Conservation (phyloP, 2,113 vertebrate species). For the Leiothrix lutea region DNA sequence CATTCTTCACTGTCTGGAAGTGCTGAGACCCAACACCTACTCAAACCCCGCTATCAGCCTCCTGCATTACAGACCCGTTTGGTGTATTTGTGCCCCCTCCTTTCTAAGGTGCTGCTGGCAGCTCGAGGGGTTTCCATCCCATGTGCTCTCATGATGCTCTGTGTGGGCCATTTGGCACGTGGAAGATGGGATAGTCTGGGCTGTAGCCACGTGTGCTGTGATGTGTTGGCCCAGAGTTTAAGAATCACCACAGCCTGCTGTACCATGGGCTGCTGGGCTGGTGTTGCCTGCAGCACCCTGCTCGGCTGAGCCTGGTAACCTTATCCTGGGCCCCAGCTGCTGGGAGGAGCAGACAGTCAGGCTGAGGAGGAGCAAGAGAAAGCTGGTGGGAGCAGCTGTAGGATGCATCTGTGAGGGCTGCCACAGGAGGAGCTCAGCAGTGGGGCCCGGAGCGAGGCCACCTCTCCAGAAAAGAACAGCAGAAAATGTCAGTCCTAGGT, state of each 20-base stretch:
- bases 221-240: not conserved
- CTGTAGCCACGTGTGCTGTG: not conserved
- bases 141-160: not conserved
- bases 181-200: not conserved
- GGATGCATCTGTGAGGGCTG: not conserved
- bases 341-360: not conserved
- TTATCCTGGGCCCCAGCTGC: not conserved
- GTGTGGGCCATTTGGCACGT: not conserved
- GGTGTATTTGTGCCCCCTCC: slow-evolving; percentile 19
- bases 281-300: not conserved
- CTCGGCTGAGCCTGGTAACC: not conserved
- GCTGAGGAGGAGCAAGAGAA: not conserved
- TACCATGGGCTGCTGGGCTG: not conserved
- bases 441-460: not conserved
- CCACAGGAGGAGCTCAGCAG: not conserved
- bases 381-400: not conserved
- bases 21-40: slow-evolving; percentile 44
- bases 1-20: slow-evolving; percentile 56
- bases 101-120: slow-evolving; percentile 54
- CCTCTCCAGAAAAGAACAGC: not conserved
- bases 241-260: not conserved
- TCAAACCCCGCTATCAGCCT: slow-evolving; percentile 36
- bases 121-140: not conserved
- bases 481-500: not conserved
- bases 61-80: slow-evolving; percentile 7